phyloP scores from a whole-genome alignment of 1,140 invertebrate species.

The Campodea augens region DNA sequence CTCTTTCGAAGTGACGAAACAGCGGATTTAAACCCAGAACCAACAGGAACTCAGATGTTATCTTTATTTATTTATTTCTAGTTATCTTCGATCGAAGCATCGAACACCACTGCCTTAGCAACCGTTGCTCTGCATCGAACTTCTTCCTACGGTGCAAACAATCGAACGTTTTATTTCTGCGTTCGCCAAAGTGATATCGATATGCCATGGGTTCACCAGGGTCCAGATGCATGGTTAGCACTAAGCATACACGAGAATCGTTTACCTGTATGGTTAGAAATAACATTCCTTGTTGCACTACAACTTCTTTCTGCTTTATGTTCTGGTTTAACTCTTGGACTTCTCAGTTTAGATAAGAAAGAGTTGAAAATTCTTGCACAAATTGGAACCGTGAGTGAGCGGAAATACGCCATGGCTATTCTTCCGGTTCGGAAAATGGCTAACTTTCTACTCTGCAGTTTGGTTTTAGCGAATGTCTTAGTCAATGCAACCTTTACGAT shows the following conservation, averaged over 20 bases:
- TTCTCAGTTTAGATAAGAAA: slow-evolving; percentile 89
- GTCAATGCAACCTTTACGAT: slow-evolving; percentile 96
- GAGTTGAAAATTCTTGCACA: slow-evolving; percentile 85
- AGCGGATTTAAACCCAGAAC: no score
- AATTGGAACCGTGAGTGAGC: slow-evolving; percentile 50
- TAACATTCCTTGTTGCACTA: slow-evolving; percentile 50
- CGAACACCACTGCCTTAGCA: no score
- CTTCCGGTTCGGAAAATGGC: slow-evolving; percentile 78
- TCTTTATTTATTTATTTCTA: no score
- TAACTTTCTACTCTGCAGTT: slow-evolving; percentile 86
- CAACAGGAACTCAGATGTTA: no score
- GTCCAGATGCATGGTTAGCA: slow-evolving; percentile 32
- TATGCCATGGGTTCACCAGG: slow-evolving; percentile 48
- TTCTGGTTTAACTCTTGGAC: slow-evolving; percentile 85
- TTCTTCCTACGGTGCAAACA: no score
- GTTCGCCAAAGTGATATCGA: slow-evolving; percentile 20
- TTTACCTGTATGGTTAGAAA: slow-evolving; percentile 42
- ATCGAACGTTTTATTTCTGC: no score
- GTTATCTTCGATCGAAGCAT: no score
- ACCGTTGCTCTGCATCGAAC: no score
- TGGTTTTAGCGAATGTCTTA: slow-evolving; percentile 89
- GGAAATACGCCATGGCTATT: slow-evolving; percentile 65
- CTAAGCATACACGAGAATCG: slow-evolving; percentile 42
- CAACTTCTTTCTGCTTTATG: slow-evolving; percentile 77
- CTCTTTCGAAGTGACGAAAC: no score